Evolutionary conservation across 1,140 invertebrate species (phyloP), one percentile per base, ranked within the genome.

Genomic region (Cydia strobilella): DNA sequence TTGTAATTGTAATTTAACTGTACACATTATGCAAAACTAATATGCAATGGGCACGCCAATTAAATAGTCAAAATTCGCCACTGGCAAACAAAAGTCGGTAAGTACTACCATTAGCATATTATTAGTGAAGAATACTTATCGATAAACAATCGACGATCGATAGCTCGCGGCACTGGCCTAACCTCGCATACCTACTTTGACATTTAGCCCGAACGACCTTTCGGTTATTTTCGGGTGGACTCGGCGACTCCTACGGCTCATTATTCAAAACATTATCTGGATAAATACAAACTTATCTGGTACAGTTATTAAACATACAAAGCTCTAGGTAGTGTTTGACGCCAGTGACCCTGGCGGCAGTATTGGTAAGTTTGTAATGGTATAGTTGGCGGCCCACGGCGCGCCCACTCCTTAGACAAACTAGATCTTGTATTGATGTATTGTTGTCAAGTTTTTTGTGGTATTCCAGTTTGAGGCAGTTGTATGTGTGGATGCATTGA

Each of bases 171-270:
- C 79, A 79, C 78, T 81, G 76, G 80, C 74, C 75, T 80, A 84
- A 86, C 86, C 84, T 86, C 86, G 86, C 81, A 80, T 84, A 83
- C 79, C 81, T 79, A 75, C 76, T 81, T 85, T 89, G 88, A 89
- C 88, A 90, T 90, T 90, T 87, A 84, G 84, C 86, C 86, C 80
- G 65, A 66, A 12, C 63, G 86, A 90, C 87, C 88, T 89, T 86
- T 89, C 81, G 82, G 84, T 78, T 81, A 80, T 81, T 85, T 86
- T 83, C 82, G 86, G 84, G 79, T 79, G 74, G 75, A 80, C 76
- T 83, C 82, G 82, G 74, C 45, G 80, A 87, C 87, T 86, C 88
- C 88, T 88, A 90, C 88, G 79, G 25, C 73, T 86, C 85, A 88
- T 86, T 86, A 86, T 89, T 86, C 85, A 82, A 82, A 77, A 84